These are phyloP conservation scores for Chalcosyrphus nemorum DNA, from an alignment of 2,888 invertebrate species.

Conservation along the genomic window DNA sequence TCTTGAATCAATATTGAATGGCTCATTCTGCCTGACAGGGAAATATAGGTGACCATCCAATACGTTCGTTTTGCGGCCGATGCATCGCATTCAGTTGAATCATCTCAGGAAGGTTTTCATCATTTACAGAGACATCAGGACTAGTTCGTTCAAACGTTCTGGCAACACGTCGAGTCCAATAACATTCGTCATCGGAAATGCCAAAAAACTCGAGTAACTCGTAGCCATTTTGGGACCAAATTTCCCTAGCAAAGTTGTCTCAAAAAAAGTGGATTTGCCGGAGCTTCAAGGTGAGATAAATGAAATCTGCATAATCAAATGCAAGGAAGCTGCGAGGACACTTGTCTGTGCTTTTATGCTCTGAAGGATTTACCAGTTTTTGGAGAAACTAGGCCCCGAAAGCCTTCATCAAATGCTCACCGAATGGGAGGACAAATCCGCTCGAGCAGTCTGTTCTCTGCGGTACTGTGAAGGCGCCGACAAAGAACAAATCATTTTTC, in stretches of 20 bases:
- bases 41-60: not conserved
- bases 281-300: constrained; percentile 94
- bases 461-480: constrained; percentile 88
- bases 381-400: constrained; percentile 93
- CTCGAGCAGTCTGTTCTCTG: constrained; percentile 95
- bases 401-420: constrained; percentile 89
- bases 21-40: too few relatives aligned
- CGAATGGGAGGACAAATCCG: constrained; percentile 96
- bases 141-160: too few relatives aligned
- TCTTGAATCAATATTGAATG: not conserved
- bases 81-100: not conserved
- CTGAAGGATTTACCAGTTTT: constrained; percentile 96
- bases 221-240: constrained; percentile 90
- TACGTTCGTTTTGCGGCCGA: not conserved
- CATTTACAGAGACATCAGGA: too few relatives aligned
- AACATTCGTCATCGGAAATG: constrained; percentile 97
- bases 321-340: constrained; percentile 97
- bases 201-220: constrained; percentile 96
- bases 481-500: constrained; percentile 87
- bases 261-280: constrained; percentile 92
- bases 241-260: constrained; percentile 88
- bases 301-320: constrained; percentile 93
- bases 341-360: constrained; percentile 96
- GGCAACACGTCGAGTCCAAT: constrained; percentile 88
- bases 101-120: not conserved